A percentile compares a stretch with the other conserved stretches of the same genome.
phyloP scores from a whole-genome alignment of 1,140 invertebrate genomes.

The Cepaea nemoralis region DNA sequence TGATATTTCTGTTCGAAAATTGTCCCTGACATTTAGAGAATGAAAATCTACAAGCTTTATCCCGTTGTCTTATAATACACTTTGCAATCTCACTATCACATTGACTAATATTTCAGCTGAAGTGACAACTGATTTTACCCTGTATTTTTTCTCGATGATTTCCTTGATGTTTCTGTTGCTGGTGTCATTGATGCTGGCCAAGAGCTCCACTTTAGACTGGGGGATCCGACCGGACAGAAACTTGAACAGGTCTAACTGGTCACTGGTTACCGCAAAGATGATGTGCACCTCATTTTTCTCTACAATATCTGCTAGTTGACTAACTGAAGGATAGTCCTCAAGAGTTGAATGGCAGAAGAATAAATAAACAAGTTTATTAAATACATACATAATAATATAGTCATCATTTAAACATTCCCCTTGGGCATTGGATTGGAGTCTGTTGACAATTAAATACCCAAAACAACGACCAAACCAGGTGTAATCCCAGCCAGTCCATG shows the following conservation, averaged over 20 bases:
- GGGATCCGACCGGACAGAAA: conserved; percentile 19
- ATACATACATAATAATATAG: background rate
- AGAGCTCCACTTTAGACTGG: conserved; percentile 63
- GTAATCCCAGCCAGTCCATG: no score
- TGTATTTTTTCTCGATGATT: conserved; percentile 35
- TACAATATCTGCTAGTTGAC: conserved; percentile 85
- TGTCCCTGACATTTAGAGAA: no score
- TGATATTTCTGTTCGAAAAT: no score
- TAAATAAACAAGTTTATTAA: background rate
- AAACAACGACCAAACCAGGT: no score
- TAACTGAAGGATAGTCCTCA: conserved; percentile 96
- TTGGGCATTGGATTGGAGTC: no score
- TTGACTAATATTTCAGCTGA: no score
- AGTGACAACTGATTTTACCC: no score
- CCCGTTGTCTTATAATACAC: no score
- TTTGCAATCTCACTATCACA: no score
- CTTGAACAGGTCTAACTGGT: conserved; percentile 34
- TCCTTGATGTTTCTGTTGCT: conserved; percentile 23
- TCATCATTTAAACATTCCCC: no score
- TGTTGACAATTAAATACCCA: no score
- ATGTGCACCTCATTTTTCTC: conserved; percentile 94
- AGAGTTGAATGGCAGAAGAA: conserved; percentile 21
- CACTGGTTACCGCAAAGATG: conserved; percentile 88
- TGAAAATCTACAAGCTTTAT: no score
- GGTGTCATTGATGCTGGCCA: background rate